These are phyloP conservation scores for Chrysogorgia sp. DNA, from an alignment of 92 coral and sea anemone genomes.

Conservation along the genomic window DNA sequence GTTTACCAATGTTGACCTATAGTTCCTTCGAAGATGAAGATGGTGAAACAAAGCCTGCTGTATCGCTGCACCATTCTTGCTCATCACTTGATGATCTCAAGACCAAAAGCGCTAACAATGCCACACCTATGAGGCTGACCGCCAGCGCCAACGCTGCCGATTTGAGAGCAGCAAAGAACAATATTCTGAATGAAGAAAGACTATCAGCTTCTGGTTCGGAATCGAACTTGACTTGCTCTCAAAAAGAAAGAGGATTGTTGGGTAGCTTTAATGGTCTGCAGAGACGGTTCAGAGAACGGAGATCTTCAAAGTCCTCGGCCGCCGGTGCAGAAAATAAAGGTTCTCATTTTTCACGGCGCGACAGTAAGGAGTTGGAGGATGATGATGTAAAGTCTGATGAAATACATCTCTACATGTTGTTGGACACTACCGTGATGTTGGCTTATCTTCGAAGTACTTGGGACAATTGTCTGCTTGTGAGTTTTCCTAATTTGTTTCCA, in stretches of 20 bases:
- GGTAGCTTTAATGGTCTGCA: conserved; percentile 28
- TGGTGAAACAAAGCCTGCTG: not conserved
- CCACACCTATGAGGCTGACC: not conserved
- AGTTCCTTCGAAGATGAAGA: conserved; percentile 3
- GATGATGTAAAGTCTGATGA: conserved; percentile 30
- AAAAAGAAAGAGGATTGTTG: conserved; percentile 11
- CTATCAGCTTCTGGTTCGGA: conserved; percentile 21
- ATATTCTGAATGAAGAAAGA: not conserved
- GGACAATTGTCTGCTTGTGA: conserved; percentile 94
- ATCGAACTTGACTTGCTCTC: conserved; percentile 15
- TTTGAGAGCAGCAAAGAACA: not conserved
- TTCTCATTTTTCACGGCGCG: conserved; percentile 37
- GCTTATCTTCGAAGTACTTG: conserved; percentile 83
- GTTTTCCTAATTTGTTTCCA: conserved; percentile 9
- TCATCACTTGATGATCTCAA: conserved; percentile 23
- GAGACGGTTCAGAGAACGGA: conserved; percentile 18
- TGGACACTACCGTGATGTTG: conserved; percentile 86
- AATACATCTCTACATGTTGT: conserved; percentile 75
- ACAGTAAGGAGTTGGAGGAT: conserved; percentile 40
- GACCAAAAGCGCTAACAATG: not conserved
- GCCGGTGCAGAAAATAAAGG: not conserved
- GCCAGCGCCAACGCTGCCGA: conserved; percentile 24
- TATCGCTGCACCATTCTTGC: conserved; percentile 20
- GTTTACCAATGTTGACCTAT: not conserved
- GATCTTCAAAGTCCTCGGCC: conserved; percentile 3